Base-by-base conservation (phyloP, 2,113 vertebrate genomes). In the Larimichthys crocea region DNA sequence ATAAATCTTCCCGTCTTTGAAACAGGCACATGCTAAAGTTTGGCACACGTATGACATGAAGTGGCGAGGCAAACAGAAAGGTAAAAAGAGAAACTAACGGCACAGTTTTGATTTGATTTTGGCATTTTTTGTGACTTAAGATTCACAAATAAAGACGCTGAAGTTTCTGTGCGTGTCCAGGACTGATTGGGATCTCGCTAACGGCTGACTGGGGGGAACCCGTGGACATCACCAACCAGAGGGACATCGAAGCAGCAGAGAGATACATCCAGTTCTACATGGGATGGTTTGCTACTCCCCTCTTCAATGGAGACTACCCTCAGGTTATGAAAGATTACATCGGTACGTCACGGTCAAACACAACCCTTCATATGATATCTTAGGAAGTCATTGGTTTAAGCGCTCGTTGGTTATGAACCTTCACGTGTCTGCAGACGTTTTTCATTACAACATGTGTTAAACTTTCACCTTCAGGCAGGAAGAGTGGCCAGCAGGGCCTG, bases 221-320 rank as follows among this genome's bases (percentile, higher is more conserved):
- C 0, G 88, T 97, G 68, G 96, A 98, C 88, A 85, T 95, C 29
- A 94, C 91, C 17, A 95, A 93, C 89, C 95, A 95, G 49, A 88
- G 80, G 26, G 96, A 99, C 55, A 86, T 95, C 0, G 97, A 97
- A 1, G 96, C 97, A 22, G 97, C 97, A 0, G 96, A 99, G 67
- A 91, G 97, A 88, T 97, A 96, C 67, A 92, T 98, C 10, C 96
- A 98, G 78, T 98, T 99, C 92, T 95, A 95, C 82, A 53, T 98
- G 86, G 97, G 97, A 57, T 98, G 97, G 97, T 98, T 98, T 82
- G 97, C 97, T 46, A 95, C 96, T 4, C 97, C 97, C 0, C 89
- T 98, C 83, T 99, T 95, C 67, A 93, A 90, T 8, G 97, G 97
- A 70, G 97, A 98, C 91, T 98, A 98, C 79, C 97, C 97, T 4